These are phyloP conservation scores for Branchipolynoe longqiensis DNA, from an alignment of 2,888 invertebrate genomes.

Conservation along the genomic window DNA sequence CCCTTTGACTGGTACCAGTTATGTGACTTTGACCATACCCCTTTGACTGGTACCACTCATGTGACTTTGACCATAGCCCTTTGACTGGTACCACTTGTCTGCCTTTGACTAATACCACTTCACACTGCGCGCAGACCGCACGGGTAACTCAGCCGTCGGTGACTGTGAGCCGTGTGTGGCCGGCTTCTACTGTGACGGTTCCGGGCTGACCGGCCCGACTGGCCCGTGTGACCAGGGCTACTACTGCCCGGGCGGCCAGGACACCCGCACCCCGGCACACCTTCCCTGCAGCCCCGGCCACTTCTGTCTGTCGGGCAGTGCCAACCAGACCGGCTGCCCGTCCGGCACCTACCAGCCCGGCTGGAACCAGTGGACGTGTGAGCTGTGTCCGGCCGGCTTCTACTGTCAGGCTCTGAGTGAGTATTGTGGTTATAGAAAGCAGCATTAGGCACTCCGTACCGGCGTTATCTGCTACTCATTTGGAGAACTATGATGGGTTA, in stretches of 20 bases:
- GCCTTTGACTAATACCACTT: no score
- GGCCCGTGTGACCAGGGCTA: constrained; percentile 77
- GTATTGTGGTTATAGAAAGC: constrained; percentile 58
- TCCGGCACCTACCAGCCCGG: constrained; percentile 79
- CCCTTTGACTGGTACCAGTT: no score
- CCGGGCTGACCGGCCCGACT: constrained; percentile 73
- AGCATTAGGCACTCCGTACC: no score
- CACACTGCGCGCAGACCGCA: constrained; percentile 70
- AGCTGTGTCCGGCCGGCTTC: constrained; percentile 77
- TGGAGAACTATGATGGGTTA: no score
- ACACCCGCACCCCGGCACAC: constrained; percentile 71
- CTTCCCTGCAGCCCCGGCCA: constrained; percentile 79
- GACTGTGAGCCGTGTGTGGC: constrained; percentile 78
- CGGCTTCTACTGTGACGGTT: constrained; percentile 77
- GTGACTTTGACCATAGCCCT: no score
- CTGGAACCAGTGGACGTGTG: constrained; percentile 76
- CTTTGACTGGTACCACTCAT: no score
- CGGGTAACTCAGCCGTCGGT: constrained; percentile 71
- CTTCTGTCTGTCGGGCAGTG: constrained; percentile 78
- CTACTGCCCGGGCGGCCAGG: constrained; percentile 79
- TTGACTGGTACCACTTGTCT: no score
- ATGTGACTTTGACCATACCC: no score
- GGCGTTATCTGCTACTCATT: no score
- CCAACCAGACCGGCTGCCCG: constrained; percentile 80
- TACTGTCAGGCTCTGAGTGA: constrained; percentile 78